These are phyloP conservation scores for Petrolisthes manimaculis DNA, from an alignment of 2,888 invertebrate species.

Conservation along the genomic window DNA sequence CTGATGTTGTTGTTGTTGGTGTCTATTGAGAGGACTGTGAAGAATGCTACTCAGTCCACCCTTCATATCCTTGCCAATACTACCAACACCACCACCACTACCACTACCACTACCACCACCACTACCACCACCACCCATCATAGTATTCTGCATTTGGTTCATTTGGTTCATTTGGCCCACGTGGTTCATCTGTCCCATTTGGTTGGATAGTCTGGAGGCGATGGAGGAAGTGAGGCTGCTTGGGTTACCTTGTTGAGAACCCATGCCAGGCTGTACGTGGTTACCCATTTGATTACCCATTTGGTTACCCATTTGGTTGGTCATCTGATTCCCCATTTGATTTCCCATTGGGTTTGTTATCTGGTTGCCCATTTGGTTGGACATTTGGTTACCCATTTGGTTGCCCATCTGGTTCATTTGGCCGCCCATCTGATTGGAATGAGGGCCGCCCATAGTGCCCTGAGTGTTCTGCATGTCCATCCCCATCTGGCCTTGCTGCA, in stretches of 20 bases:
- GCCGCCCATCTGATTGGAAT: conserved; percentile 32
- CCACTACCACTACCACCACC: conserved; percentile 1
- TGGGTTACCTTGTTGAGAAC: conserved; percentile 14
- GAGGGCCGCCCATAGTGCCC: conserved; percentile 20
- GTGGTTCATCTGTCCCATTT: conserved; percentile 41
- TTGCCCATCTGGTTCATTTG: conserved; percentile 46
- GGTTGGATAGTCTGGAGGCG: conserved; percentile 31
- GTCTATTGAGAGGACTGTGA: conserved; percentile 43
- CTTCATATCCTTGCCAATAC: conserved; percentile 15
- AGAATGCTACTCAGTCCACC: conserved; percentile 4
- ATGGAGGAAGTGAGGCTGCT: conserved; percentile 31
- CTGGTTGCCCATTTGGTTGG: conserved; percentile 15
- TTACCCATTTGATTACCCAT: conserved; percentile 41
- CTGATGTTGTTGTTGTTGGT: no score
- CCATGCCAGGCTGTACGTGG: conserved; percentile 49
- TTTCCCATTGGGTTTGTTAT: not conserved
- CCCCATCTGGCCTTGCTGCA: conserved; percentile 42
- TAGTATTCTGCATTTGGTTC: conserved; percentile 52
- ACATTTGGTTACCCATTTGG: conserved; percentile 10
- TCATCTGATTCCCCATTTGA: conserved; percentile 42
- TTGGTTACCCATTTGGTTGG: conserved; percentile 42
- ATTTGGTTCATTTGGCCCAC: conserved; percentile 58
- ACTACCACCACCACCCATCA: conserved; percentile 35
- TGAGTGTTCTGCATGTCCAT: conserved; percentile 41
- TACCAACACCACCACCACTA: no score